A percentile compares a stretch with the other conserved stretches of the same genome.
Conservation (phyloP, 2,888 invertebrate genomes). For the Lordiphosa andalusiaca region DNA sequence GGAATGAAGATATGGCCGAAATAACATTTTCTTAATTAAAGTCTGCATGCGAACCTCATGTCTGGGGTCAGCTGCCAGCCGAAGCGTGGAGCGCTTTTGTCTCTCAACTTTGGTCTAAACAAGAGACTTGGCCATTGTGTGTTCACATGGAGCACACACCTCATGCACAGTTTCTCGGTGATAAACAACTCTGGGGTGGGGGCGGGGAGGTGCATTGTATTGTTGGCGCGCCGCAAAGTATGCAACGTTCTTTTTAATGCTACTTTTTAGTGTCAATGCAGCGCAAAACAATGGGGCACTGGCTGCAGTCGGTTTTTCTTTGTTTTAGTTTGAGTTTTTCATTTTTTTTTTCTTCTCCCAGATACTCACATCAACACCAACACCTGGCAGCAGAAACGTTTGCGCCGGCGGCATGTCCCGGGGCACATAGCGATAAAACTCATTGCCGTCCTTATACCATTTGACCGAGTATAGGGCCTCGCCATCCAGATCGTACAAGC, state of each 20-base stretch:
- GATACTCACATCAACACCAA: slow-evolving; percentile 90
- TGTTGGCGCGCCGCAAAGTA: slow-evolving; percentile 65
- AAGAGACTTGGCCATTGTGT: too few relatives aligned
- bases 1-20: background rate
- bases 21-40: slow-evolving; percentile 3
- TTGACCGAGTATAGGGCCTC: slow-evolving; percentile 93
- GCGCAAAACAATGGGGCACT: slow-evolving; percentile 8
- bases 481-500: slow-evolving; percentile 90
- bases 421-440: slow-evolving; percentile 93
- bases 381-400: slow-evolving; percentile 89
- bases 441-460: slow-evolving; percentile 95
- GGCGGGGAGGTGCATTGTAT: slow-evolving; percentile 14
- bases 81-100: too few relatives aligned
- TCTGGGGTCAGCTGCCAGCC: background rate
- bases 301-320: slow-evolving; percentile 8
- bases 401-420: slow-evolving; percentile 90
- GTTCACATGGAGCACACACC: background rate
- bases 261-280: slow-evolving; percentile 34
- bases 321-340: background rate
- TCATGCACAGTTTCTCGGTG: too few relatives aligned
- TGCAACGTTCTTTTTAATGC: slow-evolving; percentile 62
- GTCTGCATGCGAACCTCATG: background rate
- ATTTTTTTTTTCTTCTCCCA: slow-evolving; percentile 1
- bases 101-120: too few relatives aligned
- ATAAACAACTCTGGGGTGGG: too few relatives aligned